A percentile compares a stretch with the other conserved stretches of the same genome.
Conservation (phyloP, 2,113 vertebrate species). For the Crotalus viridis region DNA sequence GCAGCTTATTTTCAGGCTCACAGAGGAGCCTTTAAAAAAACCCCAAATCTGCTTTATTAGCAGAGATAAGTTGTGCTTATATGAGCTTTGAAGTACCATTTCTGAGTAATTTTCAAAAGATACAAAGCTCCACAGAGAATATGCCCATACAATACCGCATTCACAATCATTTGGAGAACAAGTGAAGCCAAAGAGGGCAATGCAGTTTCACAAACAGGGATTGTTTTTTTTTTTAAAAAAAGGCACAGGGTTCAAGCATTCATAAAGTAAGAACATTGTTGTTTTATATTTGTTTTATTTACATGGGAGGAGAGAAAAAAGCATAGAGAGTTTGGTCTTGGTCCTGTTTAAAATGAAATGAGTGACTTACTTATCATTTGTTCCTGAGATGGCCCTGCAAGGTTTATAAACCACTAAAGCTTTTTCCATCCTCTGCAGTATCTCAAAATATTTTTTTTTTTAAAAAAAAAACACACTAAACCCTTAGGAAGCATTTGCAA, state of each 20-base stretch:
- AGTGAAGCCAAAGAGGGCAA: conserved; percentile 33
- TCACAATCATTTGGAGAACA: not conserved
- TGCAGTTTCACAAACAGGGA: not conserved
- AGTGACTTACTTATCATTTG: not conserved
- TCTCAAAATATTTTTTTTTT: not conserved
- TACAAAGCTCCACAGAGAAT: not conserved
- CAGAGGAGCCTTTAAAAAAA: not conserved
- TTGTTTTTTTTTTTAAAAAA: not conserved
- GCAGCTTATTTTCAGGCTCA: not conserved
- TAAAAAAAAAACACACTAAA: not conserved
- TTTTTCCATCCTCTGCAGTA: not conserved
- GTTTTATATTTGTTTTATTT: not conserved
- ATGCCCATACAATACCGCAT: not conserved
- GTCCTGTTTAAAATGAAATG: not conserved
- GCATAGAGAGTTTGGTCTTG: not conserved
- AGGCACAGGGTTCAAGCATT: not conserved
- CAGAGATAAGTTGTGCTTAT: not conserved
- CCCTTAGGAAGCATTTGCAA: not conserved
- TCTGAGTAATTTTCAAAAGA: not conserved
- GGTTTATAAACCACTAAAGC: not conserved
- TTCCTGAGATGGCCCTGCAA: not conserved
- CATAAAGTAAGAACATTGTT: not conserved
- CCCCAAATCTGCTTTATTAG: not conserved
- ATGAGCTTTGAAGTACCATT: not conserved
- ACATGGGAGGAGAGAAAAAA: not conserved